A percentile compares a stretch with the other conserved stretches of the same genome.
Conservation (phyloP, 1,140 invertebrate genomes). For the Philopotamus ludificatus region DNA sequence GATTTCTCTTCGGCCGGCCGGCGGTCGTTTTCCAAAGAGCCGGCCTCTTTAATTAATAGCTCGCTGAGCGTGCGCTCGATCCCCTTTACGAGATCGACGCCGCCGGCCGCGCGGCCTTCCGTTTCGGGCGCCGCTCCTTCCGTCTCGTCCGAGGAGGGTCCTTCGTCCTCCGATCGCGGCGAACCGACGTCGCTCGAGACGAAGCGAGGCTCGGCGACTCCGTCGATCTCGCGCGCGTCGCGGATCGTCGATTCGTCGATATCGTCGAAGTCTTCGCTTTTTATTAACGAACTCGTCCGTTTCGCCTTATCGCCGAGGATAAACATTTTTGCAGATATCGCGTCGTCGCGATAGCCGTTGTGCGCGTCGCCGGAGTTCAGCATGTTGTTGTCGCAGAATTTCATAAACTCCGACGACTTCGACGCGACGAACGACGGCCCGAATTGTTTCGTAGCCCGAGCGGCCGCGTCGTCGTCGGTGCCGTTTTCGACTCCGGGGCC, state of each 20-base stretch:
- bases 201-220: not conserved
- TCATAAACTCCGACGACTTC: slow-evolving; percentile 31
- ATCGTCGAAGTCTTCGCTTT: slow-evolving; percentile 47
- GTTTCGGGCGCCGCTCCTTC: slow-evolving; percentile 23
- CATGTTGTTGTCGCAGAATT: slow-evolving; percentile 39
- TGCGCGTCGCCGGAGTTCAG: slow-evolving; percentile 29
- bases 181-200: slow-evolving; percentile 1
- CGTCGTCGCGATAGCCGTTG: slow-evolving; percentile 39
- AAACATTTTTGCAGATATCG: slow-evolving; percentile 9
- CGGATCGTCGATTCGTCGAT: slow-evolving; percentile 8
- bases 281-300: slow-evolving; percentile 22
- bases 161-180: slow-evolving; percentile 42
- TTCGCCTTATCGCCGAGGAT: slow-evolving; percentile 19
- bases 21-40: slow-evolving; percentile 49
- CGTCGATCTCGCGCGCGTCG: slow-evolving; percentile 35
- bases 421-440: slow-evolving; percentile 18
- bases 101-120: not conserved
- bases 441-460: not conserved
- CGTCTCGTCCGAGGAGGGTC: slow-evolving; percentile 19
- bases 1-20: slow-evolving; percentile 12
- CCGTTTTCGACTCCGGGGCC: slow-evolving; percentile 1
- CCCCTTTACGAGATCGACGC: slow-evolving; percentile 53
- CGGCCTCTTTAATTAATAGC: slow-evolving; percentile 57
- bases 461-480: slow-evolving; percentile 7
- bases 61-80: slow-evolving; percentile 57